These are phyloP conservation scores for Colletes gigas DNA, from an alignment of 1,140 invertebrate species.

Conservation along the genomic window DNA sequence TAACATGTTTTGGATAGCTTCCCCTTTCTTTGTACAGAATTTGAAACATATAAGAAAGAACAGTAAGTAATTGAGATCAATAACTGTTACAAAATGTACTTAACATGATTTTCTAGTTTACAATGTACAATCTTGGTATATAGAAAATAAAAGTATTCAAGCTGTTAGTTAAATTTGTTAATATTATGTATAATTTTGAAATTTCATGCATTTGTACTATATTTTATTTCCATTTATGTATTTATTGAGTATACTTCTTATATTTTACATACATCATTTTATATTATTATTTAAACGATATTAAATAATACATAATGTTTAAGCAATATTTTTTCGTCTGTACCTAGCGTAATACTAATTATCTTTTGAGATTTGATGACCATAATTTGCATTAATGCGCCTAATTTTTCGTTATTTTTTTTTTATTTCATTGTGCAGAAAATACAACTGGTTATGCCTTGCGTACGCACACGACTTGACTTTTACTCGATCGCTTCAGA, in stretches of 20 bases:
- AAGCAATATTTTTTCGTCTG: too few relatives aligned
- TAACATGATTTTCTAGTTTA: constrained; percentile 4
- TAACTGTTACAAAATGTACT: not conserved
- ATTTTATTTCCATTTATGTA: constrained; percentile 6
- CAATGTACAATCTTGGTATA: not conserved
- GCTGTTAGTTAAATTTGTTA: not conserved
- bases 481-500: constrained; percentile 65
- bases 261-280: constrained; percentile 12
- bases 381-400: constrained; percentile 22
- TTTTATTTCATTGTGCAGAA: constrained; percentile 66
- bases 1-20: constrained; percentile 16
- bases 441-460: constrained; percentile 69
- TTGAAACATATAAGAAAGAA: not conserved
- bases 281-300: not conserved
- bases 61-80: not conserved
- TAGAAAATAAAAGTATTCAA: not conserved
- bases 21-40: constrained; percentile 12
- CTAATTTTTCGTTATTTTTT: constrained; percentile 57
- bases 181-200: not conserved
- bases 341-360: not conserved
- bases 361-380: constrained; percentile 1
- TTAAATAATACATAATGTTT: too few relatives aligned
- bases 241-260: constrained; percentile 20
- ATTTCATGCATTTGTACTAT: not conserved
- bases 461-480: constrained; percentile 59